Conservation (phyloP, 1,140 invertebrate species). For the Leucophenga varia region DNA sequence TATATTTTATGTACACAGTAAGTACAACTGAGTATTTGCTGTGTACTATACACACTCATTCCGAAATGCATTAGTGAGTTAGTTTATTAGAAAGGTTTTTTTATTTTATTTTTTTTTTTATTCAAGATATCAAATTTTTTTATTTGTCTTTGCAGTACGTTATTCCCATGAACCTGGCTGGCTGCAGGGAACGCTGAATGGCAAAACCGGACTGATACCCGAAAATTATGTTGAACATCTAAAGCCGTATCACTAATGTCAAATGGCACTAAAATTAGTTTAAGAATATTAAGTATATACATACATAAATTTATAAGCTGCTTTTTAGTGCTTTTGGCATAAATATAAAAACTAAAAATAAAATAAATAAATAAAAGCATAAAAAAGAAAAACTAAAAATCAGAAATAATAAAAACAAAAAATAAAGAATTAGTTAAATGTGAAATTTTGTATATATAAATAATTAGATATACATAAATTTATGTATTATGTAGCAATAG, state of each 20-base stretch:
- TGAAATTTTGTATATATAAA: constrained; percentile 5
- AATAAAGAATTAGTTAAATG: no score
- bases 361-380: no score
- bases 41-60: neutral
- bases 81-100: neutral
- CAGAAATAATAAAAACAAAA: no score
- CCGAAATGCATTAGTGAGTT: neutral
- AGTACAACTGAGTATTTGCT: no score
- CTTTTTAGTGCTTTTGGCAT: no score
- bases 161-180: constrained; percentile 92
- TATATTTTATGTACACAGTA: no score
- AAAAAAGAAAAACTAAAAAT: no score
- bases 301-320: no score
- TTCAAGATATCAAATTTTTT: no score
- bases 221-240: constrained; percentile 91
- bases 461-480: constrained; percentile 9
- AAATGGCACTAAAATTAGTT: neutral
- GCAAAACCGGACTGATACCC: constrained; percentile 90
- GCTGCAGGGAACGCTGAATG: constrained; percentile 93
- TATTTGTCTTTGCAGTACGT: constrained; percentile 68
- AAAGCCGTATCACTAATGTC: constrained; percentile 46
- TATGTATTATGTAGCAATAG: constrained; percentile 8
- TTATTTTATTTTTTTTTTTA: neutral
- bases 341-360: no score
- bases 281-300: neutral